Evolutionary conservation across 1,140 invertebrate genomes (phyloP), one percentile per base, ranked within the genome.

Genomic region (Drosophila tani): DNA sequence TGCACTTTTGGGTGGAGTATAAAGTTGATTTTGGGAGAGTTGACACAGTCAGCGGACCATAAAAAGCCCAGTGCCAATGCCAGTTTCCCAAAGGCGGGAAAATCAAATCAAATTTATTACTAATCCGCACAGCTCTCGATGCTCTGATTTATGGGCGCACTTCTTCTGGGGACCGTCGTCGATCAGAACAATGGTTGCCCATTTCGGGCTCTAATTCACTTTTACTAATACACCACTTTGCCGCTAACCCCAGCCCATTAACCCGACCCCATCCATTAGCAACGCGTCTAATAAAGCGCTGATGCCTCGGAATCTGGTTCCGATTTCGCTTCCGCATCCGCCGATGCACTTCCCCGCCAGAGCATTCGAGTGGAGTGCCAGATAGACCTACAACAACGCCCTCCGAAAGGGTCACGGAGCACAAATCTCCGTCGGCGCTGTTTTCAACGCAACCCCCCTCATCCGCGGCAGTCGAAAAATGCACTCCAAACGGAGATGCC

Each of bases 181-280:
- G 43, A 69, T 78, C 75, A 64, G 32, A 71, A 60, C 75, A 63
- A 71, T 79, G 29, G 66, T 40, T 47, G 57, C 65, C 56, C 51
- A 50, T 40, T 77, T 77, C 32, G 11, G 41, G 64, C 17, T 45
- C 50, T 69, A 78, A 78, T 78, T 78, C 75, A 62, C 75, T 57
- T 73, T 74, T 51, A 74, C 70, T 60, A 74, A 74, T 73, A 51
- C 68, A 73, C 24, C 68, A 73, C 68, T 73, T 74, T 79, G 47
- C 50, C 57, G 57, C 43, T 55, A 59, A 73, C 69, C 58, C 67
- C 60, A 79, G 50, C 75, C 75, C 75, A 79, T 71, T 79, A 79
- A 79, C 75, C 75, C 76, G 64, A 79, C 75, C 75, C 76, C 56
- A 64, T 79, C 75, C 76, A 79, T 79, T 79, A 71, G 59, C 55